These are phyloP conservation scores for Egretta garzetta DNA, from an alignment of 2,113 vertebrate genomes.

Conservation along the genomic window DNA sequence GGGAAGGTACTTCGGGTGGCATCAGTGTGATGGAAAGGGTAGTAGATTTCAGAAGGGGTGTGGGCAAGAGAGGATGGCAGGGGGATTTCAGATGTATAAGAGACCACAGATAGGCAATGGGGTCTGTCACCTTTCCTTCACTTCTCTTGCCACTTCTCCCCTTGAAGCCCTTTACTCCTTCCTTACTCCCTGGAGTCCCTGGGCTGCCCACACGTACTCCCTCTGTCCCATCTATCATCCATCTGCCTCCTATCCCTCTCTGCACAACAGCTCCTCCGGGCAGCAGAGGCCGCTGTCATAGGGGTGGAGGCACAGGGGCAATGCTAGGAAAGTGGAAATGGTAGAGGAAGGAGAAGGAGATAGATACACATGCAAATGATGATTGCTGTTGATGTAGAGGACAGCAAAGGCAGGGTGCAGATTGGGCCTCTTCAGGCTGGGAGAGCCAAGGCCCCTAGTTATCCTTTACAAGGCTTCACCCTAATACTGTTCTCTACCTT, in stretches of 20 bases:
- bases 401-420: background rate
- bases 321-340: background rate
- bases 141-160: background rate
- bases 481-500: background rate
- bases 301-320: background rate
- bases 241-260: background rate
- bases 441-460: background rate
- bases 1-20: background rate
- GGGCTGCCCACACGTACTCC: background rate
- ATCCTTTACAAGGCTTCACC: background rate
- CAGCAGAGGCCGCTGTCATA: background rate
- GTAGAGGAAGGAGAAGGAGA: background rate
- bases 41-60: background rate
- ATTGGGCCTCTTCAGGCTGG: background rate
- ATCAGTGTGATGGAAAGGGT: background rate
- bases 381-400: background rate
- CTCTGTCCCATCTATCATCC: background rate
- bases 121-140: background rate
- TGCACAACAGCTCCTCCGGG: background rate
- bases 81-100: background rate
- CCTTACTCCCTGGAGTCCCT: background rate
- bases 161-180: background rate
- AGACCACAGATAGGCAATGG: background rate
- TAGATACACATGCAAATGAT: background rate
- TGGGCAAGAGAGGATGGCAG: background rate